Conservation (phyloP, 2,797 vertebrate genomes). For the Sebastes variabilis region DNA sequence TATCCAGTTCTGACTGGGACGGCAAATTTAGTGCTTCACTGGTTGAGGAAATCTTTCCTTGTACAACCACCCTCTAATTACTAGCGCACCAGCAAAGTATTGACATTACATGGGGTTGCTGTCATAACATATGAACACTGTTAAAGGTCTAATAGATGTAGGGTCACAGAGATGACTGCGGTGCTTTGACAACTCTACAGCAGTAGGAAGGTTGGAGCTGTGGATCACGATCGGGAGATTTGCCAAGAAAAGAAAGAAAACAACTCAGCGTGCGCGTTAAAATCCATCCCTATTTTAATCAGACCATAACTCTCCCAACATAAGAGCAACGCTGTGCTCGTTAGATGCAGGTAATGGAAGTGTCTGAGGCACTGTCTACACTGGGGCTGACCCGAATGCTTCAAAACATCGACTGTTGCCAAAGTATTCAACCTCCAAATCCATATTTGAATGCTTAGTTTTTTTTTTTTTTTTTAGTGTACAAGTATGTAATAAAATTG, state of each 20-base stretch:
- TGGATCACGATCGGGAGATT: constrained; percentile 15
- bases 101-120: constrained; percentile 64
- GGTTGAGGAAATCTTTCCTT: constrained; percentile 66
- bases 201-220: neutral
- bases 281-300: constrained; percentile 52
- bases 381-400: too few species aligned
- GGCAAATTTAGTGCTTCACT: constrained; percentile 71
- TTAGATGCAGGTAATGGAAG: constrained; percentile 48
- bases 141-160: constrained; percentile 48
- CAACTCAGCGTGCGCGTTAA: constrained; percentile 39
- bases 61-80: constrained; percentile 74
- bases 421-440: too few species aligned
- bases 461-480: too few species aligned
- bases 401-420: fast-evolving
- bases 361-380: constrained; percentile 7
- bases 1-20: constrained; percentile 50
- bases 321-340: constrained; percentile 54
- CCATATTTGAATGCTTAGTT: too few species aligned
- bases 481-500: too few species aligned
- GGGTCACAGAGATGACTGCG: constrained; percentile 4
- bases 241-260: constrained; percentile 38
- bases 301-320: constrained; percentile 50
- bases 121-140: constrained; percentile 63
- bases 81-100: constrained; percentile 58
- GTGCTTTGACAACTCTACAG: constrained; percentile 25